Evolutionary conservation across 2,888 invertebrate species (phyloP), one percentile per base, ranked within the genome.

Genomic region (Coelinius sp.): DNA sequence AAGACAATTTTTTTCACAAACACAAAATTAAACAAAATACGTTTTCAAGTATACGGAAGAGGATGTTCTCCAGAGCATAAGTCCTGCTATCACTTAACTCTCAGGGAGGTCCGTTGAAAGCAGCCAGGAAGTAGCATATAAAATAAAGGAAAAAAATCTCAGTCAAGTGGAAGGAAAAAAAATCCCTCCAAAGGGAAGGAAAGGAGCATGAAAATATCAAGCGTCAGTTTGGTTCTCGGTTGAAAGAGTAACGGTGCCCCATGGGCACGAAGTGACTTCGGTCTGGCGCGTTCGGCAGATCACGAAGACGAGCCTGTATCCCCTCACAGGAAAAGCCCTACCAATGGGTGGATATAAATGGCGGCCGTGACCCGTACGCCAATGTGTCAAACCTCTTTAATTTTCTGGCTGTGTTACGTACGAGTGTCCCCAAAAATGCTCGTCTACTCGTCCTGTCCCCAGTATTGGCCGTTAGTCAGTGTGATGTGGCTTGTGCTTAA

Each of bases 351-450:
- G 17, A 59, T 24, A 67, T 62, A 59, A 82, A 84, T 84, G 84
- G 84, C 84, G 78, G 84, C 82, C 80, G 80, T 81, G 82, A 83
- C 78, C 79, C 75, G 79, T 78, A 68, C 73, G 71, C 67, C 70
- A 72, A 71, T 76, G 78, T 80, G 81, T 81, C 82, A 81, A 83
- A 79, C 78, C 79, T 80, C 75, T 75, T 80, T 80, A 80, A 82
- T 80, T 79, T 81, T 75, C 17, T 75, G 56, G 41, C 73, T 56
- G 59, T 59, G 35, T 59, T 59, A 59, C 14, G 22, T 59, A 17
- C 59, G 22, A 20, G 49, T 49, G 49, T 25, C n/a, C 38, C 22
- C 24, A n/a, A 63, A 63, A 63, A 63, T 41, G 38, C 24, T 38
- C 22, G n/a, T 63, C 24, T 12, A 41, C 24, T 24, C 41, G 12